Conservation (phyloP, 2,113 vertebrate species). For the Ursus arctos region DNA sequence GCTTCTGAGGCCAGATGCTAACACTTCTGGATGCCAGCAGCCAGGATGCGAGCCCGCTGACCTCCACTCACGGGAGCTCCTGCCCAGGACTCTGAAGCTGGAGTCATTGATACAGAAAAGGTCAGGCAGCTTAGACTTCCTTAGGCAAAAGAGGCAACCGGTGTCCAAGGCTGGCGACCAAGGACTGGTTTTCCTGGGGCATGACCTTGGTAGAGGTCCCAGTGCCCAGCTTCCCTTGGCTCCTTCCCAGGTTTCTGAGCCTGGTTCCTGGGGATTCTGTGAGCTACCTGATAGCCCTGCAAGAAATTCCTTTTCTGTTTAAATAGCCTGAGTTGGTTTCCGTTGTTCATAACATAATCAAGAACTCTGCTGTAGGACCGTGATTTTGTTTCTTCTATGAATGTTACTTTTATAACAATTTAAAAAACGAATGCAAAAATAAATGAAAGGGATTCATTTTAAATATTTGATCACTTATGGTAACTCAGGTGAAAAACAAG, state of each 20-base stretch:
- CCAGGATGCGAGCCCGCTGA: neutral
- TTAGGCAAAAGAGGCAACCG: neutral
- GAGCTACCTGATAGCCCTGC: neutral
- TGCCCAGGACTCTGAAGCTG: neutral
- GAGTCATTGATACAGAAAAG: neutral
- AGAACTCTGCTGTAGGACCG: neutral
- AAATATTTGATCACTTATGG: neutral
- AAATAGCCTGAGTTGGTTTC: neutral
- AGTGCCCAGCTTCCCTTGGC: constrained; percentile 8
- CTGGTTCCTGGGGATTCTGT: constrained; percentile 3
- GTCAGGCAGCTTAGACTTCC: neutral
- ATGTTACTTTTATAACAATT: neutral
- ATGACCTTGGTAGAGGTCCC: constrained; percentile 24
- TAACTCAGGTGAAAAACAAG: neutral
- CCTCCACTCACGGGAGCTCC: neutral
- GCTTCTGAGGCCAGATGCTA: neutral
- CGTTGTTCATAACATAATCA: neutral
- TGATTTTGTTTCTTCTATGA: neutral
- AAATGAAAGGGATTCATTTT: neutral
- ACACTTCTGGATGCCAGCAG: neutral
- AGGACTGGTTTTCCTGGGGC: neutral
- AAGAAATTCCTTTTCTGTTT: constrained; percentile 29
- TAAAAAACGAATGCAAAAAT: neutral
- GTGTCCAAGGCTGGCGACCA: neutral
- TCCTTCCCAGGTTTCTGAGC: neutral